Conservation (phyloP, 2,888 invertebrate genomes). For the Rotaria sp. region DNA sequence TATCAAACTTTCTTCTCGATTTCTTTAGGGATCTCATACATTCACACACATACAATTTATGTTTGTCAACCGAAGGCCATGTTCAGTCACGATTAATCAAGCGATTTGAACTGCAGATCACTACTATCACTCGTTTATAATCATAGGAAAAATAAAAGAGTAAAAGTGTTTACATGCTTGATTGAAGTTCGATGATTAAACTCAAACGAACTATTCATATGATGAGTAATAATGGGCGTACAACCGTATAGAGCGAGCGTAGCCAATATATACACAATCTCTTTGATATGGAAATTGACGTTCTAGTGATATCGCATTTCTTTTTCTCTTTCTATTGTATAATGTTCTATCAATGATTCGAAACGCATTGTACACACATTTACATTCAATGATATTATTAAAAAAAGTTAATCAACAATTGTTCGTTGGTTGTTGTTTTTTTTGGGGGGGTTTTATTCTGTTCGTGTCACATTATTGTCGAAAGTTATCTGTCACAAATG, state of each 20-base stretch:
- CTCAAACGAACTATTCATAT: background rate
- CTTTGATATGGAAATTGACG: background rate
- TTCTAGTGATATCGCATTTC: background rate
- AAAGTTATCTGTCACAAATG: background rate
- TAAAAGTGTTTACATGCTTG: background rate
- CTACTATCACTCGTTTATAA: background rate
- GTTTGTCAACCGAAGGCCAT: background rate
- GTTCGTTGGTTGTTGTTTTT: background rate
- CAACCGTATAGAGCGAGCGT: background rate
- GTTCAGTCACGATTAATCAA: background rate
- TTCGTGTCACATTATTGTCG: background rate
- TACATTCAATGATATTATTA: background rate
- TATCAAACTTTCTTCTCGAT: background rate
- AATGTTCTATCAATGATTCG: background rate
- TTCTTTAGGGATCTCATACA: background rate
- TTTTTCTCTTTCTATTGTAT: background rate
- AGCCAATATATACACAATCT: background rate
- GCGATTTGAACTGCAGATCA: background rate
- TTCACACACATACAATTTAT: background rate
- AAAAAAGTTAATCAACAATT: background rate
- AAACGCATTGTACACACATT: background rate
- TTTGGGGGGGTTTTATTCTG: background rate
- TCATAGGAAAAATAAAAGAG: background rate
- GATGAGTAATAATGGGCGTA: background rate
- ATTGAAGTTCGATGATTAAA: constrained; percentile 4